phyloP scores from a whole-genome alignment of 30 jellyfish, hydroid and myxozoan genomes.

The Mastigias papua region DNA sequence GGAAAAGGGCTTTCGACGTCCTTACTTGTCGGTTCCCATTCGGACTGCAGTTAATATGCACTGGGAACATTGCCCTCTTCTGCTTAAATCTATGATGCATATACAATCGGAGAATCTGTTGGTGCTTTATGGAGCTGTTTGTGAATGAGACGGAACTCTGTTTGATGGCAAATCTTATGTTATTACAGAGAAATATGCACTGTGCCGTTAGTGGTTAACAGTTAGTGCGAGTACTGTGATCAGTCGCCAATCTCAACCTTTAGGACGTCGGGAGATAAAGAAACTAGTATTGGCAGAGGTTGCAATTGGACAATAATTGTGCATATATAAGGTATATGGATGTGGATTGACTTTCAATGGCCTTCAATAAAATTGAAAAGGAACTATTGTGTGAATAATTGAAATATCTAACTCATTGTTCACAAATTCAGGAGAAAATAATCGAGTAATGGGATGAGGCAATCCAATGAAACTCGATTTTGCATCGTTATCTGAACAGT shows the following conservation, averaged over 20 bases:
- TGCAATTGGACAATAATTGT: neutral
- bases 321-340: neutral
- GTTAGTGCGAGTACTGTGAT: neutral
- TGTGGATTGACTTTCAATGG: neutral
- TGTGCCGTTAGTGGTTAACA: neutral
- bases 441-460: neutral
- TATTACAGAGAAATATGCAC: neutral
- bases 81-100: too few species aligned
- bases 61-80: too few species aligned
- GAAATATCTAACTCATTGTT: neutral
- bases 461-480: constrained; percentile 10
- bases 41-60: too few species aligned
- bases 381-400: neutral
- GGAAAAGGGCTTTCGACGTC: too few species aligned
- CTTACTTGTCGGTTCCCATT: too few species aligned
- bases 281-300: neutral
- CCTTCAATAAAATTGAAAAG: constrained; percentile 13
- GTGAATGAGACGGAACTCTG: neutral
- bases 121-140: neutral
- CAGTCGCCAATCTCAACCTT: neutral
- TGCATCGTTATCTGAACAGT: constrained; percentile 6
- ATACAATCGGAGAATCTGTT: too few species aligned
- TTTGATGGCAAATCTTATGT: neutral
- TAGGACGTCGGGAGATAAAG: neutral
- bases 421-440: neutral